Conservation (phyloP, 1,140 invertebrate species). For the Hirudo medicinalis region DNA sequence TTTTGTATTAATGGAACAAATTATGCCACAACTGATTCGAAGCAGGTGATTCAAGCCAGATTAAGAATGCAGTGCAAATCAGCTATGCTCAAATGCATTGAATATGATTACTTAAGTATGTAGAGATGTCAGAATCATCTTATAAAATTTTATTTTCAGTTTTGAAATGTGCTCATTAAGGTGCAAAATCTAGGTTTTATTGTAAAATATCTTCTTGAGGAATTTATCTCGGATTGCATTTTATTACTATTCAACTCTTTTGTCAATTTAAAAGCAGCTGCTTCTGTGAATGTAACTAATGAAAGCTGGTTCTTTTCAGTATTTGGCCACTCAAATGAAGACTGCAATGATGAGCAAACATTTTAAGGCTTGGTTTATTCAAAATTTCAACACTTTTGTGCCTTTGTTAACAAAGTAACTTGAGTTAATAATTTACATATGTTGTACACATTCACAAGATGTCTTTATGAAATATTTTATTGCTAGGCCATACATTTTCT, state of each 20-base stretch:
- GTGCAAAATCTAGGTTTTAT: not conserved
- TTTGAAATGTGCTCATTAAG: not conserved
- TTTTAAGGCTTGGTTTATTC: not conserved
- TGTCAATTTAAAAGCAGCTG: not conserved
- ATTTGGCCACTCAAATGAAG: constrained; percentile 16
- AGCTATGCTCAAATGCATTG: not conserved
- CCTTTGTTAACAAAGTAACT: no score
- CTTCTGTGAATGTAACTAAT: not conserved
- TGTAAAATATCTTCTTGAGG: not conserved
- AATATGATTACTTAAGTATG: not conserved
- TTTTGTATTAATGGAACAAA: not conserved
- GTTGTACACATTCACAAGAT: no score
- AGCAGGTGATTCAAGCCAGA: not conserved
- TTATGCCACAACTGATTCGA: not conserved
- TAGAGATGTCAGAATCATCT: not conserved
- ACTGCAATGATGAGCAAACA: constrained; percentile 15
- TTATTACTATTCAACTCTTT: not conserved
- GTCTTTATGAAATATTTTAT: no score
- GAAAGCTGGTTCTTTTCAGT: not conserved
- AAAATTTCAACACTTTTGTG: no score
- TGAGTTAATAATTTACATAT: no score
- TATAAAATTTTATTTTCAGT: not conserved
- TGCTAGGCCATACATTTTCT: no score
- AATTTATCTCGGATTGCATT: not conserved
- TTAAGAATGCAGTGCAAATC: not conserved